Base-by-base conservation (phyloP, 2,888 invertebrate genomes). In the Thymelicus acteon region DNA sequence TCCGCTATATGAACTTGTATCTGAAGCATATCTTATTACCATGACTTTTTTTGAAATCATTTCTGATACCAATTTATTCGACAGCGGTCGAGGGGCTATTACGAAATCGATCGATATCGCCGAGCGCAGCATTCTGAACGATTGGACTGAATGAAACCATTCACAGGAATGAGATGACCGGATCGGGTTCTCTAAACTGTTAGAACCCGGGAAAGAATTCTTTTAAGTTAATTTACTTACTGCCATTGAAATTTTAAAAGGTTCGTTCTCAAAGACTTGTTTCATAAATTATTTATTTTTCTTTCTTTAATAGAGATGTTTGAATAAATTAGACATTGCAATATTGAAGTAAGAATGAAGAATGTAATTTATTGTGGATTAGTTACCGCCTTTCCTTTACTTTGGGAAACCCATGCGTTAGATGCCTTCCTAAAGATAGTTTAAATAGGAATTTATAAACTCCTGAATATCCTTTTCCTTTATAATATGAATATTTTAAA, bases 81-180 rank as follows among this genome's bases (percentile, higher is more conserved):
- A 54, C 5, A 54, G 54, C 24, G 24, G 12, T 54, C 54, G 54
- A 54, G 12, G 12, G 24, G 8, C 54, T 54, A 54, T 54, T 54
- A 24, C 6, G 54, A 54, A 24, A 31, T 10, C 54, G 54, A 5
- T 54, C 10, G 54, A 24, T 54, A 54, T 54, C 10, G 54, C 19
- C 24, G 24, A 54, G 19, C 54, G 24, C 54, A 54, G 54, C 54
- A 54, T 54, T 54, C 54, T 54, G 12, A 24, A 54, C 54, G 24
- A 10, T 54, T 54, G 15, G 24, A 54, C 4, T 6, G 54, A 54
- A 54, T 24, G 54, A 54, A 54, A 54, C 54, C 54, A 54, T 54
- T 54, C 54, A 54, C 54, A 54, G 54, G 24, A 54, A 54, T 54
- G 54, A 54, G 24, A 54, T 24, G 54, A 54, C 54, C 54, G 54